Conservation (phyloP, 2,888 invertebrate genomes). For the Corythucha ciliata region DNA sequence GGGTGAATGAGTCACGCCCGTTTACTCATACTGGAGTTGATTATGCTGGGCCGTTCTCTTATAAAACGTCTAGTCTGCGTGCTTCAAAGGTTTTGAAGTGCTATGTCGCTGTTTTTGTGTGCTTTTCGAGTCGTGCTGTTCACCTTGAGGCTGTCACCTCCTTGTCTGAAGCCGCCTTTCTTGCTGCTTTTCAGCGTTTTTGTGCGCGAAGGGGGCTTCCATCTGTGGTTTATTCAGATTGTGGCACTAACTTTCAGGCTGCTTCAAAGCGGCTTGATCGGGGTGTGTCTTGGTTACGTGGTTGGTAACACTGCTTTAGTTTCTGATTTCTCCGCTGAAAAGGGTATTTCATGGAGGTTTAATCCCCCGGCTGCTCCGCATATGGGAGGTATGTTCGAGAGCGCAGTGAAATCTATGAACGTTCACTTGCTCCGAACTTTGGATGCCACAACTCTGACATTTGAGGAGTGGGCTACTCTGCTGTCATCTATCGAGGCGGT, state of each 20-base stretch:
- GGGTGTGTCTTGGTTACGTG: no score
- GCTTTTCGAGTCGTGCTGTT: neutral
- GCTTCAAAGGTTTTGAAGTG: no score
- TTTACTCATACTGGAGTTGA: slow-evolving; percentile 29
- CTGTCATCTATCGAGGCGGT: slow-evolving; percentile 2
- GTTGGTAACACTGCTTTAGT: no score
- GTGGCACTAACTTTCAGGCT: slow-evolving; percentile 38
- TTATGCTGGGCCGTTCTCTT: slow-evolving; percentile 32
- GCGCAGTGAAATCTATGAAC: slow-evolving; percentile 15
- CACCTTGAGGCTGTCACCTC: slow-evolving; percentile 36
- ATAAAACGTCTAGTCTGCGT: no score
- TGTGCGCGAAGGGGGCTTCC: slow-evolving; percentile 33
- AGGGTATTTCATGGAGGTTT: slow-evolving; percentile 1
- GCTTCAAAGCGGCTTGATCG: no score
- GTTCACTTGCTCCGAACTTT: slow-evolving; percentile 8
- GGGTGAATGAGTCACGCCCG: no score
- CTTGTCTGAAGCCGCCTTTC: slow-evolving; percentile 35
- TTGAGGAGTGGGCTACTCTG: slow-evolving; percentile 9
- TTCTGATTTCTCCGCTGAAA: no score
- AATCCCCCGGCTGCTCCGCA: no score
- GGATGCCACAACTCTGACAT: neutral
- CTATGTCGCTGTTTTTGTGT: slow-evolving; percentile 28
- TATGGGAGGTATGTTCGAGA: slow-evolving; percentile 16
- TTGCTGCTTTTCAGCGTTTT: slow-evolving; percentile 35
- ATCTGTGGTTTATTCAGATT: slow-evolving; percentile 34